These are phyloP conservation scores for Diplosoma virens DNA, from an alignment of 23 tunicate species.

Conservation along the genomic window DNA sequence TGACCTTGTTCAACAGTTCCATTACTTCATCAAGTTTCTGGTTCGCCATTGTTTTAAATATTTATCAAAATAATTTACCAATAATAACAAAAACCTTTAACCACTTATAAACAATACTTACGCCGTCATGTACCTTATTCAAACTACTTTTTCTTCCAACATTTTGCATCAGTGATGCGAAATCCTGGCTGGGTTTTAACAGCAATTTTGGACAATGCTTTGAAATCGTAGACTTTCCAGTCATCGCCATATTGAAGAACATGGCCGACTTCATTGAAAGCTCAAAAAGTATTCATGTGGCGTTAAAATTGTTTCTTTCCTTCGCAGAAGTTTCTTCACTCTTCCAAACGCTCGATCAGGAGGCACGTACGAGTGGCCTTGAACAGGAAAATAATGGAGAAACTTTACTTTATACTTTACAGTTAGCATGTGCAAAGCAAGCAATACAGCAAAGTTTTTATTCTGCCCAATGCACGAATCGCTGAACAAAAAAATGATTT, in stretches of 20 bases:
- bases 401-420: neutral
- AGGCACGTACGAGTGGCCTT: constrained; percentile 9
- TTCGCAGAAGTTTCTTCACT: neutral
- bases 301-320: constrained; percentile 5
- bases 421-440: constrained; percentile 11
- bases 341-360: constrained; percentile 25
- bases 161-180: constrained; percentile 6
- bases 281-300: neutral
- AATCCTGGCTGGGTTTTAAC: constrained; percentile 10
- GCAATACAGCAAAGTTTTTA: neutral
- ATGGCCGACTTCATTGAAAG: constrained; percentile 13
- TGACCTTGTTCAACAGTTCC: too few relatives aligned
- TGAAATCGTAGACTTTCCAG: constrained; percentile 21
- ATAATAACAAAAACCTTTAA: too few relatives aligned
- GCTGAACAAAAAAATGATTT: too few relatives aligned
- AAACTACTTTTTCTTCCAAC: too few relatives aligned
- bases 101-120: too few relatives aligned
- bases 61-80: too few relatives aligned
- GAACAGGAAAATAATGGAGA: neutral
- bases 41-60: too few relatives aligned
- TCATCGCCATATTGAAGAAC: neutral
- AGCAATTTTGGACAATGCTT: neutral
- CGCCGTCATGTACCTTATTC: too few relatives aligned
- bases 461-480: too few relatives aligned
- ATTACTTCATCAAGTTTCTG: too few relatives aligned